Conservation (phyloP, 2,797 vertebrate genomes). For the Lycodopsis pacificus region DNA sequence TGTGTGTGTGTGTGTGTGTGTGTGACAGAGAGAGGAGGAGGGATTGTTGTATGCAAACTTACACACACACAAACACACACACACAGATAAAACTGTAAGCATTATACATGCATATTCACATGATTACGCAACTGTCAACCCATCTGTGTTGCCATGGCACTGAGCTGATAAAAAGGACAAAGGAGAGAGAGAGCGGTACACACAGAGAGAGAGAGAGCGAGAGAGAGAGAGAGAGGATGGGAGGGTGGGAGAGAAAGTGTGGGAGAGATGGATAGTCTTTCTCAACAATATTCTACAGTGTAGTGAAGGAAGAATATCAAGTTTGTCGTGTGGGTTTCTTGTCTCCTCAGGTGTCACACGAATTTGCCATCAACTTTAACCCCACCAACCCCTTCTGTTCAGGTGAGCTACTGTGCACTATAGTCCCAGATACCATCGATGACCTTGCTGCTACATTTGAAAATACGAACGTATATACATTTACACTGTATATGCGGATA, state of each 20-base stretch:
- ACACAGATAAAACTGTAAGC: slow-evolving; percentile 60
- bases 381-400: slow-evolving; percentile 97
- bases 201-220: slow-evolving; percentile 27
- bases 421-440: neutral
- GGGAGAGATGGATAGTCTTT: slow-evolving; percentile 55
- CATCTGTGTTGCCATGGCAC: slow-evolving; percentile 87
- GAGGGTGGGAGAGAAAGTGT: slow-evolving; percentile 54
- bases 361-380: slow-evolving; percentile 99
- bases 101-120: slow-evolving; percentile 81
- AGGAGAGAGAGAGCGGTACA: slow-evolving; percentile 66
- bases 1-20: slow-evolving; percentile 15
- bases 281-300: slow-evolving; percentile 44
- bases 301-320: slow-evolving; percentile 6
- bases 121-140: slow-evolving; percentile 87
- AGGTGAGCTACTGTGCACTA: slow-evolving; percentile 82
- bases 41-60: slow-evolving; percentile 25
- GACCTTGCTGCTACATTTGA: neutral
- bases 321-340: slow-evolving; percentile 40
- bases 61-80: slow-evolving; percentile 33
- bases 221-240: slow-evolving; percentile 19
- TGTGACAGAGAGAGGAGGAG: slow-evolving; percentile 1
- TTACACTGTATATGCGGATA: neutral
- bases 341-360: slow-evolving; percentile 93
- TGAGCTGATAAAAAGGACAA: slow-evolving; percentile 84
- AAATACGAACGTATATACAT: neutral